Evolutionary conservation across 2,888 invertebrate species (phyloP).

Genomic region (Panopea generosa): DNA sequence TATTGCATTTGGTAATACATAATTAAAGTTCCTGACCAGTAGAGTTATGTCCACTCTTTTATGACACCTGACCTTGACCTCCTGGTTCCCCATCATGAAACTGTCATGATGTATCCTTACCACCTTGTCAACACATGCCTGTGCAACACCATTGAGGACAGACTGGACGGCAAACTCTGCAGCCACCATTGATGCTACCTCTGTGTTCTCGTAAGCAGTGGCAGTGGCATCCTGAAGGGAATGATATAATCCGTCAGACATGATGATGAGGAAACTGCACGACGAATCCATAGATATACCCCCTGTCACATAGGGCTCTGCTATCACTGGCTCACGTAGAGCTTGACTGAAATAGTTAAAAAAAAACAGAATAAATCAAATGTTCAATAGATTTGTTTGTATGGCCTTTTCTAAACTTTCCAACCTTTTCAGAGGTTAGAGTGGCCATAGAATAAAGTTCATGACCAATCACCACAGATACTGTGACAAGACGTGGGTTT

Average conservation of each 20-base stretch:
- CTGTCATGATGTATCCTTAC: slow-evolving; percentile 93
- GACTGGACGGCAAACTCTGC: slow-evolving; percentile 90
- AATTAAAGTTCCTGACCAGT: slow-evolving; percentile 94
- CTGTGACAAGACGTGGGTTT: too few species aligned
- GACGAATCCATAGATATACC: slow-evolving; percentile 92
- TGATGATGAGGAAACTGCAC: slow-evolving; percentile 92
- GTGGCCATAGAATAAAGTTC: neutral
- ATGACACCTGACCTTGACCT: slow-evolving; percentile 80
- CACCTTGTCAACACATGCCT: slow-evolving; percentile 93
- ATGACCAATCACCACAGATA: too few species aligned
- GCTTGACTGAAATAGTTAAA: slow-evolving; percentile 86
- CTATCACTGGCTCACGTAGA: slow-evolving; percentile 91
- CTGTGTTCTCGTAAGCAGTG: slow-evolving; percentile 89
- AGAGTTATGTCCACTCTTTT: slow-evolving; percentile 94
- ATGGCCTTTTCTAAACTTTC: too few species aligned
- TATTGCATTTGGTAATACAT: slow-evolving; percentile 89
- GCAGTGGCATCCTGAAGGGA: slow-evolving; percentile 92
- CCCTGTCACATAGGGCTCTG: slow-evolving; percentile 92
- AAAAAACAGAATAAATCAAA: too few species aligned
- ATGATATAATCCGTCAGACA: slow-evolving; percentile 94
- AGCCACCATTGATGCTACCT: slow-evolving; percentile 82
- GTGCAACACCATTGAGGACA: slow-evolving; percentile 92
- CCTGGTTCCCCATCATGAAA: slow-evolving; percentile 87
- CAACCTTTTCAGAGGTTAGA: too few species aligned
- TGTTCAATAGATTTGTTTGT: too few species aligned